phyloP scores from a whole-genome alignment of 2,797 vertebrate species.

The Poliocrania exsul region DNA sequence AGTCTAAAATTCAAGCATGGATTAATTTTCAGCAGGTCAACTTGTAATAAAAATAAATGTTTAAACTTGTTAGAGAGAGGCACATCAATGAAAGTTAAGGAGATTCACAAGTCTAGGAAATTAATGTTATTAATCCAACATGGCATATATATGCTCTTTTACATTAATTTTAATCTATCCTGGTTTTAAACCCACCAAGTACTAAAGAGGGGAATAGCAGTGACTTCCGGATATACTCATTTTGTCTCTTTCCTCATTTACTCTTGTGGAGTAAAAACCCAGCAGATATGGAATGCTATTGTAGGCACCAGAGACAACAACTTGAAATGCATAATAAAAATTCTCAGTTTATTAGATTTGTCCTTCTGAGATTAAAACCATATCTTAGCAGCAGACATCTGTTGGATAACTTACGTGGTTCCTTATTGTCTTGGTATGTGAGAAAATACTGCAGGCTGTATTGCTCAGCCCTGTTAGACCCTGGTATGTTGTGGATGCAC shows the following conservation, averaged over 20 bases:
- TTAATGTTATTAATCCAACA: not conserved
- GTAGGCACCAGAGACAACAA: not conserved
- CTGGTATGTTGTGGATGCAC: not conserved
- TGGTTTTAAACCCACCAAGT: not conserved
- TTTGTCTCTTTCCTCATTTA: not conserved
- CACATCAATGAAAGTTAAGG: slow-evolving; percentile 65
- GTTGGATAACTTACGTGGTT: slow-evolving; percentile 44
- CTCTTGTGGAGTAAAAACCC: not conserved
- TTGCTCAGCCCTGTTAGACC: not conserved
- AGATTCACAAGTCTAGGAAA: slow-evolving; percentile 50
- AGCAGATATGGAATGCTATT: not conserved
- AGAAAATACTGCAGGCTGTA: slow-evolving; percentile 49
- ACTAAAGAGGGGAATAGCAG: not conserved
- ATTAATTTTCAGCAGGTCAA: slow-evolving; percentile 65
- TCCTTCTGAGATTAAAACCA: slow-evolving; percentile 53
- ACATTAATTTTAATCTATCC: not conserved
- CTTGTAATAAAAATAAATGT: slow-evolving; percentile 59
- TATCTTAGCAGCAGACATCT: slow-evolving; percentile 60
- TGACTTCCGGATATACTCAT: not conserved
- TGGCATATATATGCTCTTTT: not conserved
- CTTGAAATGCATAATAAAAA: slow-evolving; percentile 7
- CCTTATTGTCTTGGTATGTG: slow-evolving; percentile 38
- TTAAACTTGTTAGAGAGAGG: slow-evolving; percentile 59
- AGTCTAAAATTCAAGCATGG: slow-evolving; percentile 53
- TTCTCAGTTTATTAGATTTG: slow-evolving; percentile 22